phyloP scores from a whole-genome alignment of 1,140 invertebrate species.

The Zeugodacus cucurbitae region DNA sequence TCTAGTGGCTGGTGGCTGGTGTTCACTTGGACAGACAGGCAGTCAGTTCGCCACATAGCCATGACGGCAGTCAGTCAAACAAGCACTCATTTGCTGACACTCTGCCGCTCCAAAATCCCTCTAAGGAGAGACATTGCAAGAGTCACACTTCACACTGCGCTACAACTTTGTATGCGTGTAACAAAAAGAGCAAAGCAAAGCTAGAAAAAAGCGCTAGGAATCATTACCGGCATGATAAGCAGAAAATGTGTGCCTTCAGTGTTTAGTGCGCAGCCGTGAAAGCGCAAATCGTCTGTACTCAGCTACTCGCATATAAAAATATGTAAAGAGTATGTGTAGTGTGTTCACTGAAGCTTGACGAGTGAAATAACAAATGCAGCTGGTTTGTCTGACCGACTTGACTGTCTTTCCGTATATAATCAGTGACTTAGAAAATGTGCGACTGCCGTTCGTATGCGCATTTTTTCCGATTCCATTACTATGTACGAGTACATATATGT shows the following conservation, averaged over 20 bases:
- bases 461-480: not conserved
- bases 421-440: constrained; percentile 21
- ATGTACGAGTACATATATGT: not conserved
- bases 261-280: constrained; percentile 21
- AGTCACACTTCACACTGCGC: constrained; percentile 12
- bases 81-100: not conserved
- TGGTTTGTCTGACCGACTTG: not conserved
- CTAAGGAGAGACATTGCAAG: not conserved
- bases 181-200: not conserved
- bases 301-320: not conserved
- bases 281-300: constrained; percentile 49
- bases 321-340: no score
- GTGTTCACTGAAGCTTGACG: not conserved
- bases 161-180: not conserved
- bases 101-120: not conserved
- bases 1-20: not conserved
- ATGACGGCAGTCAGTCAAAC: not conserved
- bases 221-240: constrained; percentile 65
- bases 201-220: constrained; percentile 20
- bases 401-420: not conserved
- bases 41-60: not conserved
- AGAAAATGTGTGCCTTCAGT: constrained; percentile 61
- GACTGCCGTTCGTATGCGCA: not conserved
- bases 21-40: not conserved
- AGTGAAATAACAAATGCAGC: constrained; percentile 16